Evolutionary conservation across 2,888 invertebrate species (phyloP).

Genomic region (Dascillus cervinus): DNA sequence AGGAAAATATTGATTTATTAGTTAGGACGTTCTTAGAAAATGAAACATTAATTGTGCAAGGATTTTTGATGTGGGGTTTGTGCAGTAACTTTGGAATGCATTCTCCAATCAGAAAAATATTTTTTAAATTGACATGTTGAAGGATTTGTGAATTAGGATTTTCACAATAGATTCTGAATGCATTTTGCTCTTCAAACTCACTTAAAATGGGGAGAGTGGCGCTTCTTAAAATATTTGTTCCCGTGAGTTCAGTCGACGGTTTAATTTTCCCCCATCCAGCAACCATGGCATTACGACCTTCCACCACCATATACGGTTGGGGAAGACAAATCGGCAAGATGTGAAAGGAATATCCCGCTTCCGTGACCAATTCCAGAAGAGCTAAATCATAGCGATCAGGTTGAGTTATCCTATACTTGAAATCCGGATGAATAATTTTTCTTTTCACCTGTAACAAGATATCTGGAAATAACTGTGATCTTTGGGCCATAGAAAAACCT

Average conservation of each 20-base stretch:
- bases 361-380: slow-evolving; percentile 60
- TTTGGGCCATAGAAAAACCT: too few species aligned
- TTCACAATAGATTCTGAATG: too few species aligned
- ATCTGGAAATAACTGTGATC: too few species aligned
- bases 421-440: slow-evolving; percentile 71
- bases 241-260: slow-evolving; percentile 62
- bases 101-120: too few species aligned
- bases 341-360: slow-evolving; percentile 50
- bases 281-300: slow-evolving; percentile 56
- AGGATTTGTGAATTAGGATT: too few species aligned
- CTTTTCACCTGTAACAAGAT: slow-evolving; percentile 57
- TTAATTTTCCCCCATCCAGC: slow-evolving; percentile 84
- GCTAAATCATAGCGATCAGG: slow-evolving; percentile 78
- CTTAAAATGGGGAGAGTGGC: slow-evolving; percentile 76
- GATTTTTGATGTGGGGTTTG: too few species aligned
- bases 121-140: too few species aligned
- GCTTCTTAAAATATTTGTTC: slow-evolving; percentile 72
- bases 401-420: slow-evolving; percentile 73
- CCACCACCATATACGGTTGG: slow-evolving; percentile 37
- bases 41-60: too few species aligned
- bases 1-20: too few species aligned
- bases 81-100: too few species aligned
- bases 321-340: slow-evolving; percentile 77
- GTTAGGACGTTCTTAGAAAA: too few species aligned
- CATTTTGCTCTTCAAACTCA: too few species aligned